Percentiles rank a stretch among this genome's conserved stretches.
phyloP scores from a whole-genome alignment of 1,140 invertebrate genomes.

The Oreohelix idahoensis region DNA sequence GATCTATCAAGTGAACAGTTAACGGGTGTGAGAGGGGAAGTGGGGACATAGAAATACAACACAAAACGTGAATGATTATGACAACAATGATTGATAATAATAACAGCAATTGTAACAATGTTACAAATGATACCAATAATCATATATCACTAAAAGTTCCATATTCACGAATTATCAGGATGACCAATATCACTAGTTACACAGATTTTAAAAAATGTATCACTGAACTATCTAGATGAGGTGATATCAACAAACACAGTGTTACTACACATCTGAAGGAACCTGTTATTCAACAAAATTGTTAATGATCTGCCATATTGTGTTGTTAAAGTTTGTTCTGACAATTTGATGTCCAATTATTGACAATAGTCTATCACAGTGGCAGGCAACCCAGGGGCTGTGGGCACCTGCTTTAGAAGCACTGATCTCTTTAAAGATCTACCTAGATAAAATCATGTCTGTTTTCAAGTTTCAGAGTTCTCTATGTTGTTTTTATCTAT shows the following conservation, averaged over 20 bases:
- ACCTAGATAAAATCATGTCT: no score
- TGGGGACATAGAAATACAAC: not conserved
- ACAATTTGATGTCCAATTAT: no score
- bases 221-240: not conserved
- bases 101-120: not conserved
- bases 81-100: not conserved
- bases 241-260: not conserved
- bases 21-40: not conserved
- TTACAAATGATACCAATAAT: not conserved
- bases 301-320: no score
- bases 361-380: no score
- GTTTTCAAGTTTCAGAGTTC: no score
- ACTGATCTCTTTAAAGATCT: no score
- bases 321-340: no score
- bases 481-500: no score
- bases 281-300: no score
- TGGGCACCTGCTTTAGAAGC: no score
- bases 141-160: not conserved
- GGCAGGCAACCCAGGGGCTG: no score
- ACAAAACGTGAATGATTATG: not conserved
- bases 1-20: not conserved
- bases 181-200: constrained; percentile 1
- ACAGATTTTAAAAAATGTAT: not conserved
- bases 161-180: not conserved
- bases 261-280: not conserved